phyloP scores from a whole-genome alignment of 2,113 vertebrate species.

The Cichladusa arquata region DNA sequence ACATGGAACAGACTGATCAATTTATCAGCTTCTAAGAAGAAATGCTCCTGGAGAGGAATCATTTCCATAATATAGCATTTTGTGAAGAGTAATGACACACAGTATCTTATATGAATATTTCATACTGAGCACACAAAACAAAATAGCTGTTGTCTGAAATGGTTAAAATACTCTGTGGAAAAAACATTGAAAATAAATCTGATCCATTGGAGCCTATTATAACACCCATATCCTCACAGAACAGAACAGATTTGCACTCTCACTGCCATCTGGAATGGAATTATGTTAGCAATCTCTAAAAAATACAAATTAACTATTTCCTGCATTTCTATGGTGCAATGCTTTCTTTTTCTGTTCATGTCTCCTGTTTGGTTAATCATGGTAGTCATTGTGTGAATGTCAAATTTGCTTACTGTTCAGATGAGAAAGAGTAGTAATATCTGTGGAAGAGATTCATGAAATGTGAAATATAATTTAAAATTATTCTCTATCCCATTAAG shows the following conservation, averaged over 20 bases:
- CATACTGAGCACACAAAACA: not conserved
- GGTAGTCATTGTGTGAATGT: not conserved
- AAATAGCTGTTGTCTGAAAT: not conserved
- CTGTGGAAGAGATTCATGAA: not conserved
- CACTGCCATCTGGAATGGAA: conserved; percentile 52
- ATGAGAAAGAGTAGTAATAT: not conserved
- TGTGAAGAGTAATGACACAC: not conserved
- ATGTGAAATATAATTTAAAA: not conserved
- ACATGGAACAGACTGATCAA: not conserved
- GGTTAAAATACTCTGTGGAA: conserved; percentile 19
- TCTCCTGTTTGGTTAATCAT: not conserved
- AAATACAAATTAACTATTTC: conserved; percentile 50
- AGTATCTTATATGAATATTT: not conserved
- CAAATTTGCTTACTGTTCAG: not conserved
- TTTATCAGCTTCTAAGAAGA: not conserved
- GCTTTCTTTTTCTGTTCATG: not conserved
- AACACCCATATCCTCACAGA: conserved; percentile 36
- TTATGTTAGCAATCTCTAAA: conserved; percentile 12
- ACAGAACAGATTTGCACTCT: conserved; percentile 60
- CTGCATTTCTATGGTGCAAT: not conserved
- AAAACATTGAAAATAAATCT: conserved; percentile 17
- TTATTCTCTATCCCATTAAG: not conserved
- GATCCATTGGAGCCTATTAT: conserved; percentile 37
- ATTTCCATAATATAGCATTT: not conserved
- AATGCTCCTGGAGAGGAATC: not conserved